phyloP scores from a whole-genome alignment of 2,113 vertebrate genomes.

The Falcunculus frontatus region DNA sequence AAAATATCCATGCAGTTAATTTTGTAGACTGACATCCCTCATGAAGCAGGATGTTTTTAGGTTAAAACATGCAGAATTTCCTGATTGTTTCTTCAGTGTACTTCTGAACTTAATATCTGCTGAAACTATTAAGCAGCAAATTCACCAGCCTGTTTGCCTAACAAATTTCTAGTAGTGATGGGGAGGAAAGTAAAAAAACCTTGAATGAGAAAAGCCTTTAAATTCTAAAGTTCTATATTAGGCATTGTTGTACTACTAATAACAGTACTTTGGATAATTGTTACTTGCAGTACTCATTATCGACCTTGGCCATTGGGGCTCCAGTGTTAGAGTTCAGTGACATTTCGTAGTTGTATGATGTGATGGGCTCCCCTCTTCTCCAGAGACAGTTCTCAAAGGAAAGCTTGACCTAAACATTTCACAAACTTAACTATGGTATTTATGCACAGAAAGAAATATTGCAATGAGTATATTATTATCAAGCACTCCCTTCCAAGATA shows the following conservation, averaged over 20 bases:
- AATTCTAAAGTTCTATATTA: neutral
- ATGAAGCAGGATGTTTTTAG: neutral
- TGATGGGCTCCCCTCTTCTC: neutral
- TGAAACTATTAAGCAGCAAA: neutral
- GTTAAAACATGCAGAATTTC: neutral
- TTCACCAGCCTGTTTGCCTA: neutral
- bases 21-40: neutral
- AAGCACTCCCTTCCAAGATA: neutral
- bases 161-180: neutral
- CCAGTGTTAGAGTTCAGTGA: neutral
- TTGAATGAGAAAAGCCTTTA: neutral
- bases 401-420: neutral
- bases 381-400: neutral
- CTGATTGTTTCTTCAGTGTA: neutral
- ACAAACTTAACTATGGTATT: neutral
- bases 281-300: neutral
- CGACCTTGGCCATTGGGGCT: neutral
- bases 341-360: neutral
- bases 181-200: neutral
- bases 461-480: neutral
- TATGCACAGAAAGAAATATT: neutral
- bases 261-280: neutral
- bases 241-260: neutral
- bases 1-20: neutral
- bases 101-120: neutral